Base-by-base conservation (phyloP, 2,888 invertebrate species). In the Colletes collaris region DNA sequence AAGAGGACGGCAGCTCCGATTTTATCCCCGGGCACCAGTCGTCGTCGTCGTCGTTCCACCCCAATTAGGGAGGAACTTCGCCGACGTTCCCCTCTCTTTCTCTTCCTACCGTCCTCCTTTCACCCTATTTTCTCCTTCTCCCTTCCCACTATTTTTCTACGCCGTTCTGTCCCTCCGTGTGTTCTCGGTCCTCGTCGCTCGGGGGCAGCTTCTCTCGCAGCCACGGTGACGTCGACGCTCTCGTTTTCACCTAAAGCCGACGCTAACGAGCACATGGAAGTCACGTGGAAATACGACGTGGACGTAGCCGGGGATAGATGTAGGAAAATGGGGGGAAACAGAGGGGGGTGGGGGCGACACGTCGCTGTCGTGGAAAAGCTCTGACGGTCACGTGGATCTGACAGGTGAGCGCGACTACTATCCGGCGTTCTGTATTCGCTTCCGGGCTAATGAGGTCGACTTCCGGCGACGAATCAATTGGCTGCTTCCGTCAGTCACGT, bases 261-360 rank as follows among this genome's bases (percentile, higher is more conserved):
- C 93, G 90, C 90, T 93, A 92, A 93, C 93, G 92, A 93, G 92
- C 90, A 89, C 92, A 89, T 92, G 92, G 90, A 91, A 92, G 92
- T 92, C 92, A 92, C 92, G 92, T 92, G 92, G 91, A 92, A 91
- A 87, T 83, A 85, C 83, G 83, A 83, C 65, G 81, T 73, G 82
- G 77, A 64, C 77, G 81, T 73, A 44, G 69, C 68, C 64, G 52
- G 52, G 52, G 59, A 70, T 60, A 58, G 58, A 40, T 40, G 10
- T 52, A 55, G 62, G 68, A 55, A 69, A 73, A 69, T 6, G 58
- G 50, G 52, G 13, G 49, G 35, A n/a, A 37, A 40, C n/a, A 58
- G 58, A 27, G 60, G n/a, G 27, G 40, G 79, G 58, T n/a, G 60
- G n/a, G 27, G 40, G 79, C 46, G 56, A 55, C 56, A 77, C 59